Evolutionary conservation across 2,113 vertebrate genomes (phyloP).

Genomic region (Antechinus flavipes): DNA sequence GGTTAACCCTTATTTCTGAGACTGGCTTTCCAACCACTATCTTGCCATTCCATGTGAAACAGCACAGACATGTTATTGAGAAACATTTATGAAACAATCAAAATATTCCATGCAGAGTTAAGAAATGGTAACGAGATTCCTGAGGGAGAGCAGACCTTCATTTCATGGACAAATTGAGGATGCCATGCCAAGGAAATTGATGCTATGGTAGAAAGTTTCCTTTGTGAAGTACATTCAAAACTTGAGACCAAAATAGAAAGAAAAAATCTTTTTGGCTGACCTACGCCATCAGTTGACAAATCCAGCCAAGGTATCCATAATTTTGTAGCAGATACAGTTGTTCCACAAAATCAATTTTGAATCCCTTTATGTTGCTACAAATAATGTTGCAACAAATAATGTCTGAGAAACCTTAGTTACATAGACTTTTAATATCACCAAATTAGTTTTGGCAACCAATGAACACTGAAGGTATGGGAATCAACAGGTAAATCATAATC

Average conservation of each 20-base stretch:
- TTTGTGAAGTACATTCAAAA: not conserved
- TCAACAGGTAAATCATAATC: not conserved
- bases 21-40: not conserved
- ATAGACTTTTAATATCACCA: not conserved
- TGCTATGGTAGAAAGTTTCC: not conserved
- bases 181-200: not conserved
- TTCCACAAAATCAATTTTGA: not conserved
- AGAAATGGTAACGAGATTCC: not conserved
- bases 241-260: not conserved
- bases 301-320: not conserved
- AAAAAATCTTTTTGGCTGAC: not conserved
- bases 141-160: not conserved
- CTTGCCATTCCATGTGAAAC: not conserved
- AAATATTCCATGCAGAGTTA: not conserved
- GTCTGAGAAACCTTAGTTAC: not conserved
- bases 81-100: not conserved
- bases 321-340: not conserved
- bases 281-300: not conserved
- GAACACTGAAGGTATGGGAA: not conserved
- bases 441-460: not conserved
- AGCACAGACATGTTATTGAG: not conserved
- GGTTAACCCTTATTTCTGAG: not conserved
- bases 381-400: not conserved
- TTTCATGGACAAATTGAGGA: conserved; percentile 12
- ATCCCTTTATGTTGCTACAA: not conserved